Percentiles rank a stretch among this genome's conserved stretches.
Conservation (phyloP, 2,888 invertebrate genomes). For the Slavum lentiscoides region DNA sequence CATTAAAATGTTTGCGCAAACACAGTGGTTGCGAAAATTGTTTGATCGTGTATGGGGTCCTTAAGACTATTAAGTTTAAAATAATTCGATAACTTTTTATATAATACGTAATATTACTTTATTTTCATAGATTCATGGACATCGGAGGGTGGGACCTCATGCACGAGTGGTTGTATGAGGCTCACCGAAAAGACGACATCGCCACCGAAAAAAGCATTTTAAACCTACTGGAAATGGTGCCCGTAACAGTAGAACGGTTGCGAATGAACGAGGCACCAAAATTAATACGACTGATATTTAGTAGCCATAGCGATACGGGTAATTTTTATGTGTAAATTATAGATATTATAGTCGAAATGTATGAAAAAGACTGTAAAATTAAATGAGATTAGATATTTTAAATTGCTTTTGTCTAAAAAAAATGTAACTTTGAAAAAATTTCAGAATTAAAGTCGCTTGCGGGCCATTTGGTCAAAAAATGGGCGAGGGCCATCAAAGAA, state of each 20-base stretch:
- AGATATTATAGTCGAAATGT: no score
- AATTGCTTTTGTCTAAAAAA: no score
- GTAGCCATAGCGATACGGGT: no score
- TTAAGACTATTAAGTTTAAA: background rate
- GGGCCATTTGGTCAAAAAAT: slow-evolving; percentile 4
- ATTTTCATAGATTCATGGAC: slow-evolving; percentile 61
- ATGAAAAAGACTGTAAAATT: no score
- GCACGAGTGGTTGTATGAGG: slow-evolving; percentile 90
- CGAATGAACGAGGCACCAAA: slow-evolving; percentile 91
- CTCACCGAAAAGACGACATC: slow-evolving; percentile 82
- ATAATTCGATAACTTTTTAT: background rate
- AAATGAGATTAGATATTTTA: no score
- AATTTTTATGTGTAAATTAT: no score
- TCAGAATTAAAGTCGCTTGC: background rate
- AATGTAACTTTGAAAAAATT: background rate
- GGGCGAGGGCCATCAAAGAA: no score
- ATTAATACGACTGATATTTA: slow-evolving; percentile 69
- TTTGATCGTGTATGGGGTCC: no score
- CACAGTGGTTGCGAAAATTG: no score
- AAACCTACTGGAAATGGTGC: slow-evolving; percentile 81
- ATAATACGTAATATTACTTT: no score
- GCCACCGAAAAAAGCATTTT: slow-evolving; percentile 80
- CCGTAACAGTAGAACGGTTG: slow-evolving; percentile 86
- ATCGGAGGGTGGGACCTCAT: slow-evolving; percentile 90
- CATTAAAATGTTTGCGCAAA: no score